Conservation (phyloP, 2,797 vertebrate species). For the Cuculus canorus region DNA sequence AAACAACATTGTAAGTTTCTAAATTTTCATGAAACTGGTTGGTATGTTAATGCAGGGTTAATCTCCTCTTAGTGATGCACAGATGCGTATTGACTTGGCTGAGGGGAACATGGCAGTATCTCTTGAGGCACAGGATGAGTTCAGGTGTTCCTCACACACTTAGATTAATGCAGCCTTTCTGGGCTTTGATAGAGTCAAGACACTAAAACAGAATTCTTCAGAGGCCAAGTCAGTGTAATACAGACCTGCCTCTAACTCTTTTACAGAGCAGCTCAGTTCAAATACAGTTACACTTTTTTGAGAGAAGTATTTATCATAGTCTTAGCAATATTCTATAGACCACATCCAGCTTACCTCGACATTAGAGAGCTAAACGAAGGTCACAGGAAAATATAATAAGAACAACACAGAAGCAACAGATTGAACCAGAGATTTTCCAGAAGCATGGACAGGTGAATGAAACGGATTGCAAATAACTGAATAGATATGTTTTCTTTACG, state of each 20-base stretch:
- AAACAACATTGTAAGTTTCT: background rate
- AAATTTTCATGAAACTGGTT: background rate
- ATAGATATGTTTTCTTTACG: background rate
- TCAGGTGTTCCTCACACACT: background rate
- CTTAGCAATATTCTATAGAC: rapidly evolving
- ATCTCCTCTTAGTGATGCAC: background rate
- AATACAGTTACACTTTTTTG: background rate
- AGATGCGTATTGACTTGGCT: background rate
- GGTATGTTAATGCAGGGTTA: background rate
- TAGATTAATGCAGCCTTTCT: background rate
- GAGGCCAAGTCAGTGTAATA: background rate
- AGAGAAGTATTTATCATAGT: background rate
- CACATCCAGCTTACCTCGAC: background rate
- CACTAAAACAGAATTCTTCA: background rate
- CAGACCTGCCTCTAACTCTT: background rate
- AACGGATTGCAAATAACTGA: background rate
- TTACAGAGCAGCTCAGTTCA: background rate
- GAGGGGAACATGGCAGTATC: background rate
- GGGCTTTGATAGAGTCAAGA: background rate
- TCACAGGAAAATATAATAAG: background rate
- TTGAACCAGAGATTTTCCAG: background rate
- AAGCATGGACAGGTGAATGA: background rate
- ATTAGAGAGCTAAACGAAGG: background rate
- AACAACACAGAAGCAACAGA: background rate
- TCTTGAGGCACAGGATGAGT: background rate